A percentile compares a stretch with the other conserved stretches of the same genome.
Evolutionary conservation across 2,113 vertebrate genomes (phyloP).

Genomic region (Chionis minor): DNA sequence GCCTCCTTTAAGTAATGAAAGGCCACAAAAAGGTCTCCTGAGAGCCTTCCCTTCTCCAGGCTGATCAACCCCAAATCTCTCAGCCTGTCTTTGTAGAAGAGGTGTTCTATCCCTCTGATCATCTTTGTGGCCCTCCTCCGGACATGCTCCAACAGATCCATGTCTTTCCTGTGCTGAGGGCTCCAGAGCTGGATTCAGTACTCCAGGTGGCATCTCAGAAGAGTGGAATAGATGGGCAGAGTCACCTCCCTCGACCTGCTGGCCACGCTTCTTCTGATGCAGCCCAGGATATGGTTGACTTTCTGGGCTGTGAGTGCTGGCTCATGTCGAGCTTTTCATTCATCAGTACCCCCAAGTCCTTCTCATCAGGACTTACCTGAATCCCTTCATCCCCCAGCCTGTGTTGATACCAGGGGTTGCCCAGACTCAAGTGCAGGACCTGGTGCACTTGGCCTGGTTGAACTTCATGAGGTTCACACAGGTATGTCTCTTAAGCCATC

Average conservation of each 20-base stretch:
- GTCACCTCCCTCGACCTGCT: background rate
- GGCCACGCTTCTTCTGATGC: background rate
- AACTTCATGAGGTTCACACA: background rate
- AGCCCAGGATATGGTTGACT: background rate
- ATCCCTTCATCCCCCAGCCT: background rate
- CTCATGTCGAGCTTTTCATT: background rate
- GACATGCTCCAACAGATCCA: fast-evolving
- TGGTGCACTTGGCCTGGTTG: background rate
- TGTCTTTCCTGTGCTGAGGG: background rate
- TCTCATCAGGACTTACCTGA: background rate
- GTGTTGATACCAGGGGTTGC: background rate
- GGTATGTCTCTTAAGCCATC: background rate
- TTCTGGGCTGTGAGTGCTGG: background rate
- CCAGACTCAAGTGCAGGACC: background rate
- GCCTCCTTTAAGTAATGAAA: background rate
- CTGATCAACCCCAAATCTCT: background rate
- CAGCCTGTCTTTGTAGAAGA: background rate
- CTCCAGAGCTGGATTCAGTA: background rate
- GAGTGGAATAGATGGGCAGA: background rate
- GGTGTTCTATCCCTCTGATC: background rate
- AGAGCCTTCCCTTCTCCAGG: background rate
- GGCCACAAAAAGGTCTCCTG: background rate
- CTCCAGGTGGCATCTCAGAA: background rate
- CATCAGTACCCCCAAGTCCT: background rate
- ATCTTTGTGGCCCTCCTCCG: background rate